Percentiles rank a stretch among this genome's conserved stretches.
Evolutionary conservation across 2,888 invertebrate species (phyloP).

Genomic region (Aleiodes testaceus): DNA sequence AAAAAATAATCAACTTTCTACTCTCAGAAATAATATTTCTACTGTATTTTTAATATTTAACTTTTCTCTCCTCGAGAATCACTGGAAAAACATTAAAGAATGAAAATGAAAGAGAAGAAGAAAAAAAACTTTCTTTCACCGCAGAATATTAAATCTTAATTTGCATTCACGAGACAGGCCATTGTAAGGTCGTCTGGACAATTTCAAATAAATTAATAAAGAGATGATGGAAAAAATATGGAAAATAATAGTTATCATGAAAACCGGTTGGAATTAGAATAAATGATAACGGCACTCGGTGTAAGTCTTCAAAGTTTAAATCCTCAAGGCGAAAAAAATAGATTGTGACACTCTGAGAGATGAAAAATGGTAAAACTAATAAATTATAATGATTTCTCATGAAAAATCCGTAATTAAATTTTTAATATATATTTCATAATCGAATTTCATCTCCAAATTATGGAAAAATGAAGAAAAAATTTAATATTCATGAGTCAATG

Average conservation of each 20-base stretch:
- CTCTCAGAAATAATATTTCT: not conserved
- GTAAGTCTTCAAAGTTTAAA: not conserved
- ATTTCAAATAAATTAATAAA: not conserved
- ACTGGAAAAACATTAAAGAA: conserved; percentile 7
- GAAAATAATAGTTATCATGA: conserved; percentile 11
- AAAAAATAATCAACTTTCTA: conserved; percentile 21
- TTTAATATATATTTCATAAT: too few species aligned
- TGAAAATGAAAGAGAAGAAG: too few species aligned
- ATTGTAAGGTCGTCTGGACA: conserved; percentile 18
- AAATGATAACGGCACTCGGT: too few species aligned
- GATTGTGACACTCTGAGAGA: not conserved
- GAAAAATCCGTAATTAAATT: too few species aligned
- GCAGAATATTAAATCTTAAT: conserved; percentile 22
- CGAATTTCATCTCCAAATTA: too few species aligned
- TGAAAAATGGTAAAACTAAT: too few species aligned
- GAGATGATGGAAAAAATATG: not conserved
- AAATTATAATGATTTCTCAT: too few species aligned
- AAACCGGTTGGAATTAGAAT: too few species aligned
- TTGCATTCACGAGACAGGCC: conserved; percentile 8
- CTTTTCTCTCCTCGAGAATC: not conserved
- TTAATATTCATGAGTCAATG: too few species aligned
- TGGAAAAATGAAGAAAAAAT: too few species aligned
- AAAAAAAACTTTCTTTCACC: conserved; percentile 21
- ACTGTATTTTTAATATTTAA: conserved; percentile 22
- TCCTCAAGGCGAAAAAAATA: not conserved